phyloP scores from a whole-genome alignment of 2,888 invertebrate genomes.

The Eucriotettix oculatus region DNA sequence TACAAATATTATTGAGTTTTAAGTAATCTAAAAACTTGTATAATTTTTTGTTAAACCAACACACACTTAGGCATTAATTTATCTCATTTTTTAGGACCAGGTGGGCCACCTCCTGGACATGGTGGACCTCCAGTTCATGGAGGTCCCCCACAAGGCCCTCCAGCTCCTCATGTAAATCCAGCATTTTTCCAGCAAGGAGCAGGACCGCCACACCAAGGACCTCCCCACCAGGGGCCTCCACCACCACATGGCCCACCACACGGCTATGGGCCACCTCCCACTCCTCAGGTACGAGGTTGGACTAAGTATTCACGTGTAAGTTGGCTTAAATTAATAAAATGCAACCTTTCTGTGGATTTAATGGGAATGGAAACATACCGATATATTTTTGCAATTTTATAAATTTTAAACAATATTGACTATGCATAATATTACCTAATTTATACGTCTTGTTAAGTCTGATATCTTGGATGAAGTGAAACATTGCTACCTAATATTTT shows the following conservation, averaged over 20 bases:
- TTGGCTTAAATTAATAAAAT: neutral
- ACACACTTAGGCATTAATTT: neutral
- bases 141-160: constrained; percentile 42
- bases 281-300: constrained; percentile 22
- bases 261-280: constrained; percentile 34
- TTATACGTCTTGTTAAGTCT: too few relatives aligned
- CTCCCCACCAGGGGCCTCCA: constrained; percentile 33
- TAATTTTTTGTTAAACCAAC: neutral
- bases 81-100: constrained; percentile 21
- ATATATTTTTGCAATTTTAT: too few relatives aligned
- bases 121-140: constrained; percentile 30
- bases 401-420: too few relatives aligned
- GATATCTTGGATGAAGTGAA: too few relatives aligned
- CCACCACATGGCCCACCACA: constrained; percentile 37
- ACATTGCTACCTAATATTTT: too few relatives aligned
- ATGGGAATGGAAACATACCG: too few relatives aligned
- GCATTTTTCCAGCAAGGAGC: constrained; percentile 79
- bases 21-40: neutral
- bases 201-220: constrained; percentile 32
- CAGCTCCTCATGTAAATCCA: constrained; percentile 91
- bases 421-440: too few relatives aligned
- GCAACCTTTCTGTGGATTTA: too few relatives aligned
- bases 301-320: constrained; percentile 10
- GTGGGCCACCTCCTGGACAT: constrained; percentile 35
- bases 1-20: too few relatives aligned